Conservation (phyloP, 2,797 vertebrate species). For the Parauchenoglanis punctatus region DNA sequence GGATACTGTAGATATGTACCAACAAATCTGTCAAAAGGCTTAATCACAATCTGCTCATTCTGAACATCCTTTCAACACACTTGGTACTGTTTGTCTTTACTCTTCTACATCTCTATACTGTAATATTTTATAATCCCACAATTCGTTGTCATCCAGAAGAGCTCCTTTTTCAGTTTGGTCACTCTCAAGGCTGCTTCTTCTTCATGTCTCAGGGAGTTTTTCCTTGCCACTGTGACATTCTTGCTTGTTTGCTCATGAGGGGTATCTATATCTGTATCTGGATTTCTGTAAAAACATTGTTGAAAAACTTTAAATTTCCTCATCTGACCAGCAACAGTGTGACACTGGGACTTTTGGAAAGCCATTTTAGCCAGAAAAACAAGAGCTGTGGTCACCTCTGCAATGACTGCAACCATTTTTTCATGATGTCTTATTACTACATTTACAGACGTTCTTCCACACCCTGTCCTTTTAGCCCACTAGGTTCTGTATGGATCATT, state of each 20-base stretch:
- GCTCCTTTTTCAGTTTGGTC: not conserved
- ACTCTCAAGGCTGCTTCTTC: not conserved
- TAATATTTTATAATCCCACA: not conserved
- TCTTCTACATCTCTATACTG: not conserved
- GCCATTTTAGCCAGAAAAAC: not conserved
- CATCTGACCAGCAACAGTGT: not conserved
- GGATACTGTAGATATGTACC: not conserved
- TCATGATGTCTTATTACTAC: not conserved
- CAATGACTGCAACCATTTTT: not conserved
- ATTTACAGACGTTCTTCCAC: not conserved
- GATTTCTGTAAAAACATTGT: slow-evolving; percentile 2
- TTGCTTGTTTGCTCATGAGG: not conserved
- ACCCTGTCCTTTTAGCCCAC: not conserved
- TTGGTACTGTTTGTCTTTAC: not conserved
- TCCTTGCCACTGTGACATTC: not conserved
- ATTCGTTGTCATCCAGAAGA: not conserved
- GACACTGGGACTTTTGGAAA: slow-evolving; percentile 6
- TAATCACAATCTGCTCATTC: not conserved
- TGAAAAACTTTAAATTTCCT: not conserved
- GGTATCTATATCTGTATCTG: not conserved
- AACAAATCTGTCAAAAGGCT: not conserved
- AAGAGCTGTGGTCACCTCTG: not conserved
- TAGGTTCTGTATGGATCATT: not conserved
- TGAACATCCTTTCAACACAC: not conserved
- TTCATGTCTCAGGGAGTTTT: not conserved